Conservation (phyloP, 1,140 invertebrate species). For the Scaptomyza hsui region DNA sequence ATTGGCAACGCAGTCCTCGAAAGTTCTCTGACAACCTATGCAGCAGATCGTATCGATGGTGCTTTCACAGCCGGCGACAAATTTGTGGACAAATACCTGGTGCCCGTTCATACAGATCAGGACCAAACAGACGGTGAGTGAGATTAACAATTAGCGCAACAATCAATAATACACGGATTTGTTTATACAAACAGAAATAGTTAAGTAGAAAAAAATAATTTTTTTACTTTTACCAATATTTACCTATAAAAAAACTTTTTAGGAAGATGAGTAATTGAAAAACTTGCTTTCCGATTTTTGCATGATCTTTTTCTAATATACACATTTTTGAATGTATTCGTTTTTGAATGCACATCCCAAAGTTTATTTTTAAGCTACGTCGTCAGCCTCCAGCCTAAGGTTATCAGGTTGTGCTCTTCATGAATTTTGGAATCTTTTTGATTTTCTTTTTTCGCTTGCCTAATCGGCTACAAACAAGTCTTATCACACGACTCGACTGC, state of each 20-base stretch:
- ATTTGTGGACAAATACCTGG: slow-evolving; percentile 91
- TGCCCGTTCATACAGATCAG: slow-evolving; percentile 86
- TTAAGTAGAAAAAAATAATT: too few relatives aligned
- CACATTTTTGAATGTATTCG: neutral
- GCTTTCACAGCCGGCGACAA: slow-evolving; percentile 90
- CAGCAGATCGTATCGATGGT: slow-evolving; percentile 88
- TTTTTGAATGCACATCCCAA: slow-evolving; percentile 18
- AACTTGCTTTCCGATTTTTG: too few relatives aligned
- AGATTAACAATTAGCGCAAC: neutral
- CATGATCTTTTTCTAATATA: too few relatives aligned
- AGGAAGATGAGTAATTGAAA: too few relatives aligned
- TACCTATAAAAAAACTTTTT: too few relatives aligned
- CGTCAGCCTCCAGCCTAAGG: slow-evolving; percentile 39
- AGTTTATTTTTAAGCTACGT: slow-evolving; percentile 56
- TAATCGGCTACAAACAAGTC: slow-evolving; percentile 34
- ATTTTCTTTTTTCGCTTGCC: slow-evolving; percentile 7
- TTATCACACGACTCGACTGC: slow-evolving; percentile 19
- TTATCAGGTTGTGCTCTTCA: slow-evolving; percentile 31
- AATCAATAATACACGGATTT: neutral
- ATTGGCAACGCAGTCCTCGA: slow-evolving; percentile 88
- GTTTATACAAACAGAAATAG: too few relatives aligned
- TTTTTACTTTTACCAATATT: too few relatives aligned
- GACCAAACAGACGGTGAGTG: slow-evolving; percentile 86
- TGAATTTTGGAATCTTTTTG: slow-evolving; percentile 8
- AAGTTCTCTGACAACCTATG: slow-evolving; percentile 88